Base-by-base conservation (phyloP, 2,888 invertebrate species). In the Trichopria drosophilae region DNA sequence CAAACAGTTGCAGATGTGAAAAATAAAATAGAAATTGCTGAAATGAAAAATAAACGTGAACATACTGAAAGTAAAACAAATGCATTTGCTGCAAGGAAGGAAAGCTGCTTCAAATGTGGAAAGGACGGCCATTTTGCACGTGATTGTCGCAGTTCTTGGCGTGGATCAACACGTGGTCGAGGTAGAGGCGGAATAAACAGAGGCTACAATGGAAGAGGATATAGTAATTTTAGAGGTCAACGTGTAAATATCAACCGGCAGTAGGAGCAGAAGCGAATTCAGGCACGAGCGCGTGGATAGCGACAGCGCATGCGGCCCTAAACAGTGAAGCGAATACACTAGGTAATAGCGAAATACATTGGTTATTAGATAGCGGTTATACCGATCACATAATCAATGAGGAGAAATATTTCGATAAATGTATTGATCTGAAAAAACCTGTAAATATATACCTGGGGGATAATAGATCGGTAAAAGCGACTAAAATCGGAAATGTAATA, bases 101-200 rank as follows among this genome's bases (percentile, higher is more conserved):
- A 16, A 23, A 19, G 31, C 7, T 22, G 39, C 16, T 31, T 31
- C 18, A 32, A 23, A 19, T 47, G 32, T 16, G 32, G 40, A 3
- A 39, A 39, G 32, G n/a, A 10, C 1, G 62, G 59, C 15, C 48
- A 48, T 20, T 41, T 18, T 26, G 32, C 40, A 18, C 9, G 26
- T 19, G 40, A 47, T 2, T 47, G 47, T 15, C 6, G 19, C 31
- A 13, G 26, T 9, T 15, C 46, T n/a, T 46, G 23, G 31, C 29
- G 35, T 20, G 37, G 40, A 6, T 34, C 34, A 26, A 23, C 23
- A 32, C 41, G 26, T 28, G 48, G 35, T 22, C 2, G n/a, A 4
- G 6, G 31, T 4, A 1, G 44, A 2, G 13, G 16, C 20, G 10
- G 36, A 35, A 12, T 9, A 2, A 10, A 16, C 24, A 34, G 29